Percentiles rank a stretch among this genome's conserved stretches.
phyloP scores from a whole-genome alignment of 2,113 vertebrate species.

The Brachirus orientalis region DNA sequence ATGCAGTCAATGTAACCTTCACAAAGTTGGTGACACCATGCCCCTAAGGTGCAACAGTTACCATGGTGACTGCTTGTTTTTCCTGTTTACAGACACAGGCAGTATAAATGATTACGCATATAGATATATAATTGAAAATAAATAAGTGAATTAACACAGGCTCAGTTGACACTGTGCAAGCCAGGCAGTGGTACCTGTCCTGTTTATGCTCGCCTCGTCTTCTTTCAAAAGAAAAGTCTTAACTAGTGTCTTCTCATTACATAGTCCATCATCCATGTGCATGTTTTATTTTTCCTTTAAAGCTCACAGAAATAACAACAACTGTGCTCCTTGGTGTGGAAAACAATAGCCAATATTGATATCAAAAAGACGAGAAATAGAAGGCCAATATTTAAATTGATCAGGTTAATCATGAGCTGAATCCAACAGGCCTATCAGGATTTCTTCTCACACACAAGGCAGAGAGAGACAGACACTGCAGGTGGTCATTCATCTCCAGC shows the following conservation, averaged over 20 bases:
- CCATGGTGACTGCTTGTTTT: no score
- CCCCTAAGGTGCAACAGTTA: no score
- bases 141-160: not conserved
- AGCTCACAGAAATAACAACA: no score
- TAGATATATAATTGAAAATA: not conserved
- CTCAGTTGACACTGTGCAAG: no score
- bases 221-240: no score
- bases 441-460: conserved; percentile 51
- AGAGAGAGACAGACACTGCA: conserved; percentile 17
- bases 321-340: conserved; percentile 20
- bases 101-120: not conserved
- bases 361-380: conserved; percentile 47
- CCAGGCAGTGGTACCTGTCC: no score
- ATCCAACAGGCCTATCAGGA: conserved; percentile 58
- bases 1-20: no score
- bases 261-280: not conserved
- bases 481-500: conserved; percentile 51
- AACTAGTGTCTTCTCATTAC: no score
- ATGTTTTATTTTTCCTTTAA: no score
- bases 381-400: no score
- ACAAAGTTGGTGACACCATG: no score
- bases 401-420: conserved; percentile 49
- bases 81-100: not conserved
- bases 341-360: conserved; percentile 41
- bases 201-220: no score